These are phyloP conservation scores for Leptopilina clavipes DNA, from an alignment of 1,140 invertebrate genomes.

Conservation along the genomic window DNA sequence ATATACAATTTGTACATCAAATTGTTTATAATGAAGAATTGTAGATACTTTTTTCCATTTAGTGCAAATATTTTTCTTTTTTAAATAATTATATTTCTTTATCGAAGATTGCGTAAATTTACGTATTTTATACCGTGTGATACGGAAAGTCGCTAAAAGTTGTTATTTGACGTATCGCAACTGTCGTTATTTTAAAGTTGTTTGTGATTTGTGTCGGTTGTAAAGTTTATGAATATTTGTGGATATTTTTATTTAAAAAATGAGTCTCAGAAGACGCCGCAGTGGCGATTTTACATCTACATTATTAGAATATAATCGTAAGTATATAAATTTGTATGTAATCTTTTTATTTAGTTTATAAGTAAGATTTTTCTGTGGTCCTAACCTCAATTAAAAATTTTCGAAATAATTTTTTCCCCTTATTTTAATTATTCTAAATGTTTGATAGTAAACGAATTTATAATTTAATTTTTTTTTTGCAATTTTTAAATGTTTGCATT, in stretches of 20 bases:
- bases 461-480: too few species aligned
- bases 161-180: neutral
- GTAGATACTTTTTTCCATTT: too few species aligned
- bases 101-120: too few species aligned
- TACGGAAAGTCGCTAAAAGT: too few species aligned
- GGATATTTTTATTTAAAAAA: neutral
- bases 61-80: too few species aligned
- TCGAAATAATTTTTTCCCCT: too few species aligned
- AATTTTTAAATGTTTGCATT: neutral
- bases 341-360: neutral
- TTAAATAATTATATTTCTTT: too few species aligned
- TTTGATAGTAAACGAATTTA: too few species aligned
- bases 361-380: neutral
- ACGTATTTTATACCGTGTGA: too few species aligned
- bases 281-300: slow-evolving; percentile 17
- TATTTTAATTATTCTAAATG: too few species aligned
- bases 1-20: too few species aligned
- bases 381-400: slow-evolving; percentile 7
- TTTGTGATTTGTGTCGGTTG: neutral
- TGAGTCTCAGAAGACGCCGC: slow-evolving; percentile 13
- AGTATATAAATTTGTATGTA: neutral
- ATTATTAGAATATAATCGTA: neutral
- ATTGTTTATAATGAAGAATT: too few species aligned
- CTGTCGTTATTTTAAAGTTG: slow-evolving; percentile 12
- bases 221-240: neutral